These are phyloP conservation scores for Melieria picta DNA, from an alignment of 2,888 invertebrate genomes.

Conservation along the genomic window DNA sequence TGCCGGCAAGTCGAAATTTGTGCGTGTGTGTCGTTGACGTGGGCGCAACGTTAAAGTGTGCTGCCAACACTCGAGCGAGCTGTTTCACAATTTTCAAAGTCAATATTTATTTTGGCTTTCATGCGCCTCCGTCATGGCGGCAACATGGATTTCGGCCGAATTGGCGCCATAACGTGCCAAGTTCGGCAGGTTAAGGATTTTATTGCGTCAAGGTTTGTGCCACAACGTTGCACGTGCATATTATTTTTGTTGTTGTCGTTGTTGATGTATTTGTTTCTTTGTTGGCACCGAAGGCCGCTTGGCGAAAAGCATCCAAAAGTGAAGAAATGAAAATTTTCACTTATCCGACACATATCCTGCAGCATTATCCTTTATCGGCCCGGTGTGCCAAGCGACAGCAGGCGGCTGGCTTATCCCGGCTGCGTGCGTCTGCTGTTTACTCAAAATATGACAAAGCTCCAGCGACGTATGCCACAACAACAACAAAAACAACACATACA, in stretches of 20 bases:
- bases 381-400: too few species aligned
- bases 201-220: not conserved
- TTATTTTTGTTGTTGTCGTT: not conserved
- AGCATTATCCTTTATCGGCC: slow-evolving; percentile 7
- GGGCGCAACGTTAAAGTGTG: too few species aligned
- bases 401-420: too few species aligned
- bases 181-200: slow-evolving; percentile 31
- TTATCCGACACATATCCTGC: slow-evolving; percentile 14
- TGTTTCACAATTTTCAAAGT: slow-evolving; percentile 23
- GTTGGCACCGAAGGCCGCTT: not conserved
- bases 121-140: too few species aligned
- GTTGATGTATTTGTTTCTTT: not conserved
- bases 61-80: not conserved
- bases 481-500: too few species aligned
- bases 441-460: too few species aligned
- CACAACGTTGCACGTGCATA: too few species aligned
- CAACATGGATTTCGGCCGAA: not conserved
- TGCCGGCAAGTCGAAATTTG: not conserved
- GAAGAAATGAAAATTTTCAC: not conserved
- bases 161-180: slow-evolving; percentile 15
- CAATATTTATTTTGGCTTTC: slow-evolving; percentile 27
- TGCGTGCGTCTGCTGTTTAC: too few species aligned
- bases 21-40: not conserved
- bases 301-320: not conserved
- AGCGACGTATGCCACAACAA: too few species aligned